Evolutionary conservation across 1,140 invertebrate genomes (phyloP), one percentile per base, ranked within the genome.

Genomic region (Pseudomyrmex flavicornis): DNA sequence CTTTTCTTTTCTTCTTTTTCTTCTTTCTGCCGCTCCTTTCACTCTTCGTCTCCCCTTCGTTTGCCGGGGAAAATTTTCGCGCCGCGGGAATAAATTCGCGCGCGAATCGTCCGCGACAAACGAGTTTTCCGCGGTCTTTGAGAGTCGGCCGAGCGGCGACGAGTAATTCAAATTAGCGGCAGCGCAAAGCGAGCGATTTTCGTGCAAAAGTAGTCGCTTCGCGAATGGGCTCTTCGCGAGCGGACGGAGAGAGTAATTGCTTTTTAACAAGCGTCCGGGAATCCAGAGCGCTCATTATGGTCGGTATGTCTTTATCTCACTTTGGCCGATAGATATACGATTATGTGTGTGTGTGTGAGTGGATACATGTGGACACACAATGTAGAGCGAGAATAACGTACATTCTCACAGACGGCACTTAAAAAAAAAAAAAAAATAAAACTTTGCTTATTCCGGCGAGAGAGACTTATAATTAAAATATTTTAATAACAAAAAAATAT

Each of bases 261-360:
- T 89, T 89, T 88, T 89, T 89, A 89, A 89, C 88, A 84, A 88
- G 86, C 82, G 44, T 69, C 65, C 61, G 79, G 52, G 54, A 66
- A 77, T 72, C 74, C 22, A 44, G 56, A 22, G 74, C 74, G 68
- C 84, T 85, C 80, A 82, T 89, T 87, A 86, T 68, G 52, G 15
- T 48, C 52, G n/a, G 54, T 54, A 65, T 52, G 68, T 50, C 46
- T 87, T 61, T 80, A 62, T 86, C 63, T 82, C 48, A 17, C 3
- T 22, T 22, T 17, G 26, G 15, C 10, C 48, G 8, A 12, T 70
- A 20, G 44, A 50, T 54, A 80, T 48, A 35, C 26, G 20, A 70
- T 70, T 79, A 70, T 26, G 22, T 26, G 22, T 26, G 22, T 26
- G 2, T 22, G 20, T 22, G 20, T 1, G 20, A 3, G 35, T 35